phyloP scores from a whole-genome alignment of 2,888 invertebrate species.

The Liposcelis brunnea region DNA sequence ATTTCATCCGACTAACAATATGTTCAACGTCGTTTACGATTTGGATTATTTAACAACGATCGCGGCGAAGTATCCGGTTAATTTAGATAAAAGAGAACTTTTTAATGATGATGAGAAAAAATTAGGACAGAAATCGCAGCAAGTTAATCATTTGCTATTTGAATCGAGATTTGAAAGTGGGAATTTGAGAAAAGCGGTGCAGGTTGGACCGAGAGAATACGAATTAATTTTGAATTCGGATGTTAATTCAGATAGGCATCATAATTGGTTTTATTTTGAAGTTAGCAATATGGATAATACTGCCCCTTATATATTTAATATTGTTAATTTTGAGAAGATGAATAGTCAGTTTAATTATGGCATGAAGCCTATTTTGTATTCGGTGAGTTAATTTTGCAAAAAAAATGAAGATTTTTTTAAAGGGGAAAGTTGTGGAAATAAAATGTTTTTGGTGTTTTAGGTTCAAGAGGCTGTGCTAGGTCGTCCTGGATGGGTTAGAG shows the following conservation, averaged over 20 bases:
- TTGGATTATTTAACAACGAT: slow-evolving; percentile 34
- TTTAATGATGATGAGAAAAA: slow-evolving; percentile 33
- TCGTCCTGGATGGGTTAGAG: slow-evolving; percentile 46
- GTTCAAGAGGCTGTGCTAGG: slow-evolving; percentile 15
- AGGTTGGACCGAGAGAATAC: slow-evolving; percentile 59
- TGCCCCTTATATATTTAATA: slow-evolving; percentile 61
- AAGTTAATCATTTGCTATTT: slow-evolving; percentile 36
- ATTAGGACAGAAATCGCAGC: slow-evolving; percentile 13
- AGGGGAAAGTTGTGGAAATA: neutral
- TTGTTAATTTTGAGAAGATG: slow-evolving; percentile 72
- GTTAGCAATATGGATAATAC: slow-evolving; percentile 55
- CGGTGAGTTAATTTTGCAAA: slow-evolving; percentile 58
- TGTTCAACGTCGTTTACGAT: slow-evolving; percentile 50
- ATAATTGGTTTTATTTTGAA: slow-evolving; percentile 85
- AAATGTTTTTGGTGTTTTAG: neutral
- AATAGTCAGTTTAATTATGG: slow-evolving; percentile 78
- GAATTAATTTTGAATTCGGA: slow-evolving; percentile 70
- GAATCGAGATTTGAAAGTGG: slow-evolving; percentile 79
- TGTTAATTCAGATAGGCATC: slow-evolving; percentile 58
- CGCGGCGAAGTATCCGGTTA: neutral
- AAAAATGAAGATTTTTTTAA: neutral
- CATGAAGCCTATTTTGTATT: slow-evolving; percentile 76
- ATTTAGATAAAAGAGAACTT: slow-evolving; percentile 20
- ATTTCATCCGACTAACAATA: slow-evolving; percentile 38
- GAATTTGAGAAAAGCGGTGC: slow-evolving; percentile 63